Percentiles rank a stretch among this genome's conserved stretches.
Conservation (phyloP, 2,113 vertebrate genomes). For the Coturnix japonica region DNA sequence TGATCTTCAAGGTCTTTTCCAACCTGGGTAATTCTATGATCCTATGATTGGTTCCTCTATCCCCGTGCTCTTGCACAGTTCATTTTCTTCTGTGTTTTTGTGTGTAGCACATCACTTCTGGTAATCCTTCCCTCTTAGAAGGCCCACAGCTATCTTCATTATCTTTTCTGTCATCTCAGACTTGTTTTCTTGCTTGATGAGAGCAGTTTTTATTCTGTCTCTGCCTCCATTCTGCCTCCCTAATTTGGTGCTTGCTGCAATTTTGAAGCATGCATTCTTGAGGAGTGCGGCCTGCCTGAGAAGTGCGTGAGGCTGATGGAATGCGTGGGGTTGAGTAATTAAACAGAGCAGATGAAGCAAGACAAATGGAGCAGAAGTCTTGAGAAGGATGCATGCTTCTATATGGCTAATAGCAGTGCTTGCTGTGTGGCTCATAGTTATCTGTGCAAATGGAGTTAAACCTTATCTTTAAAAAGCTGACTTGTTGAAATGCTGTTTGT, state of each 20-base stretch:
- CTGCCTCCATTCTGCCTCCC: not conserved
- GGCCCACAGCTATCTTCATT: not conserved
- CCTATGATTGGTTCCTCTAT: not conserved
- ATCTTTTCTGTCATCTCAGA: not conserved
- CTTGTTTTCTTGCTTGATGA: not conserved
- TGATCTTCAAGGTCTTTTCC: too few species aligned
- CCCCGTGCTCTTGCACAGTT: not conserved
- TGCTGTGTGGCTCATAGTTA: not conserved
- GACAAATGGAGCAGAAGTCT: not conserved
- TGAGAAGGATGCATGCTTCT: not conserved
- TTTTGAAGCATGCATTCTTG: not conserved
- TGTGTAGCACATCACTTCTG: not conserved
- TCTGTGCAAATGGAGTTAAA: not conserved
- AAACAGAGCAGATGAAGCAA: not conserved
- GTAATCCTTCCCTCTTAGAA: not conserved
- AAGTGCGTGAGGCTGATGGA: not conserved
- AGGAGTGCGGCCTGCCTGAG: not conserved
- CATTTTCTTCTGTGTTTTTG: not conserved
- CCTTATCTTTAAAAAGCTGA: not conserved
- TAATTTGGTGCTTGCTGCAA: not conserved
- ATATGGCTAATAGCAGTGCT: not conserved
- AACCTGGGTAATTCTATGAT: too few species aligned
- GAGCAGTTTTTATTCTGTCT: not conserved
- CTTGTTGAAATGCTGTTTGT: not conserved
- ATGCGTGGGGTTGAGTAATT: not conserved